Evolutionary conservation across 2,888 invertebrate genomes (phyloP), one percentile per base, ranked within the genome.

Genomic region (Synergus japonicus): DNA sequence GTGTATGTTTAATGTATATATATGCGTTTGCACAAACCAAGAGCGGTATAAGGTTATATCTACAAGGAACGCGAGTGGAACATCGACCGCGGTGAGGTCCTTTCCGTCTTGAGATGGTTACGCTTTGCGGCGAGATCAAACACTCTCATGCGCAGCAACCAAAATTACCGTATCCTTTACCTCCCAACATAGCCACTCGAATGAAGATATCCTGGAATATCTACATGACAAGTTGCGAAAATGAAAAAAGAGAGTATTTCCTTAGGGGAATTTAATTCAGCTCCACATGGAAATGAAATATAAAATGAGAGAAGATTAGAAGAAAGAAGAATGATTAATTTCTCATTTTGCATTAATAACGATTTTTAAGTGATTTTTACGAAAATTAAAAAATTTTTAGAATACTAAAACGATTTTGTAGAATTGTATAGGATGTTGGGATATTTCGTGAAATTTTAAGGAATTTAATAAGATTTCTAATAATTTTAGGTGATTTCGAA

Each of bases 21-120:
- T 69, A 49, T 9, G 18, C 37, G 73, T 73, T 54, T 73, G 49
- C 15, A 54, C 37, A 54, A 73, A 37, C 54, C 29, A 73, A 73
- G 73, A 54, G n/a, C 73, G 73, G 54, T 37, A 73, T 73, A 73
- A 73, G 73, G 73, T 73, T 73, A 73, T 73, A 37, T 73, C 49
- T 18, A 73, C 73, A 73, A 54, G 73, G 73, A 73, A 41, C 29
- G 22, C 73, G 54, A 49, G 54, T 54, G 22, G 22, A 60, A 60
- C 22, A 22, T 49, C 13, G 49, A 49, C 49, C 46, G 49, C 12
- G 67, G 44, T 67, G 44, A 54, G 37, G 73, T 73, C 73, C 54
- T 73, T 73, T 73, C 73, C 54, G n/a, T 41, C 73, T 73, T n/a
- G 54, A 49, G 37, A 73, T 73, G 37, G 49, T 73, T 73, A 37